Conservation (phyloP, 2,888 invertebrate species). For the Lissonota sp. region DNA sequence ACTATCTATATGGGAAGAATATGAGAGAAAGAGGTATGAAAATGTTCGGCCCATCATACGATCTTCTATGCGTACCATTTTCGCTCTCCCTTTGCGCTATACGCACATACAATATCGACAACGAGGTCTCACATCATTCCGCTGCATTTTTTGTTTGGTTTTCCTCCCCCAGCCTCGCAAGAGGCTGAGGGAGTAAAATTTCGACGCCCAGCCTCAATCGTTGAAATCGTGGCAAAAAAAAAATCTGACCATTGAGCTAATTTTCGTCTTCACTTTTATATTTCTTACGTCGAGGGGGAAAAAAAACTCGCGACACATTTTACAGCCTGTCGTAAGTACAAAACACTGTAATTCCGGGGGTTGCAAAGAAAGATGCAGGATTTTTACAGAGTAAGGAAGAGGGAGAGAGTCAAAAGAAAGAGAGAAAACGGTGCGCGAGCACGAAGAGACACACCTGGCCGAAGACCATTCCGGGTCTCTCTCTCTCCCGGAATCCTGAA, state of each 20-base stretch:
- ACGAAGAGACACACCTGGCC: constrained; percentile 77
- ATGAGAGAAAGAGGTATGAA: constrained; percentile 23
- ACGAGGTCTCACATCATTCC: neutral
- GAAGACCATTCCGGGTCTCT: constrained; percentile 72
- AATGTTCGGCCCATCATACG: constrained; percentile 34
- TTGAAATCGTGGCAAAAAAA: too few relatives aligned
- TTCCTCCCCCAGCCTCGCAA: too few relatives aligned
- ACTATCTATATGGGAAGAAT: constrained; percentile 9
- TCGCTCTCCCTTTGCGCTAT: neutral
- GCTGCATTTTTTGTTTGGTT: constrained; percentile 6
- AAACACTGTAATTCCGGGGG: constrained; percentile 40
- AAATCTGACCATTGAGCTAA: constrained; percentile 12
- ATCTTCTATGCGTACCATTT: constrained; percentile 42
- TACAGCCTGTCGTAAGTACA: constrained; percentile 43
- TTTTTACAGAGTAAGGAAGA: constrained; percentile 30
- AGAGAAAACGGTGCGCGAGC: constrained; percentile 52
- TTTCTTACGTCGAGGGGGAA: constrained; percentile 22
- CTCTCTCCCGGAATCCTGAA: constrained; percentile 73
- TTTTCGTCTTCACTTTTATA: constrained; percentile 26
- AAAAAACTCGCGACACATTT: constrained; percentile 43
- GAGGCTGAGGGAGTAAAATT: too few relatives aligned
- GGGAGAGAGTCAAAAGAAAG: neutral
- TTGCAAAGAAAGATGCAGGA: constrained; percentile 26
- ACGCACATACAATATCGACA: neutral
- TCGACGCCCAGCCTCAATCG: too few relatives aligned